Evolutionary conservation across 2,888 invertebrate genomes (phyloP).

Genomic region (Acleris literana): DNA sequence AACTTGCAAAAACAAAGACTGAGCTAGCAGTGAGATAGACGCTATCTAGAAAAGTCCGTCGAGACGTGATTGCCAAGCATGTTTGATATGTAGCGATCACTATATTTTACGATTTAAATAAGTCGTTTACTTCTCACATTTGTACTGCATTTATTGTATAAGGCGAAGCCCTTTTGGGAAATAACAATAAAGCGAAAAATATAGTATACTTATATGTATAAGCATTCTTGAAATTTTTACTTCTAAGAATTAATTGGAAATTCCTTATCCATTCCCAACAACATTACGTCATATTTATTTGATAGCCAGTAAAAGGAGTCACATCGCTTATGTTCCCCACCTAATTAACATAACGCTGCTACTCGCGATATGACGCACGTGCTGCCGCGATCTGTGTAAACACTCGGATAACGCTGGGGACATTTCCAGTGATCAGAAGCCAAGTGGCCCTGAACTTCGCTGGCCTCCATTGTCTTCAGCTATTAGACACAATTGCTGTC

Average conservation of each 20-base stretch:
- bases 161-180: no score
- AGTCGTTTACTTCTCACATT: no score
- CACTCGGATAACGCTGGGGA: constrained; percentile 54
- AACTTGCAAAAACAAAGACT: no score
- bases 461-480: constrained; percentile 53
- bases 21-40: no score
- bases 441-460: constrained; percentile 63
- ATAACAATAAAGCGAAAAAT: no score
- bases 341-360: constrained; percentile 53
- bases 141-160: no score
- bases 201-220: no score
- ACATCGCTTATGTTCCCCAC: constrained; percentile 41
- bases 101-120: no score
- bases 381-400: constrained; percentile 53
- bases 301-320: constrained; percentile 13
- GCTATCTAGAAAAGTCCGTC: no score
- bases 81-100: no score
- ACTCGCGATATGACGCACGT: constrained; percentile 52
- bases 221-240: no score
- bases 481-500: constrained; percentile 58
- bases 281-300: constrained; percentile 28
- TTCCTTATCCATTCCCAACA: not conserved
- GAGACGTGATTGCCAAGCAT: no score
- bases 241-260: constrained; percentile 6
- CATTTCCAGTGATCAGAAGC: constrained; percentile 49